Base-by-base conservation (phyloP, 2,888 invertebrate genomes). In the Lapara coniferarum region DNA sequence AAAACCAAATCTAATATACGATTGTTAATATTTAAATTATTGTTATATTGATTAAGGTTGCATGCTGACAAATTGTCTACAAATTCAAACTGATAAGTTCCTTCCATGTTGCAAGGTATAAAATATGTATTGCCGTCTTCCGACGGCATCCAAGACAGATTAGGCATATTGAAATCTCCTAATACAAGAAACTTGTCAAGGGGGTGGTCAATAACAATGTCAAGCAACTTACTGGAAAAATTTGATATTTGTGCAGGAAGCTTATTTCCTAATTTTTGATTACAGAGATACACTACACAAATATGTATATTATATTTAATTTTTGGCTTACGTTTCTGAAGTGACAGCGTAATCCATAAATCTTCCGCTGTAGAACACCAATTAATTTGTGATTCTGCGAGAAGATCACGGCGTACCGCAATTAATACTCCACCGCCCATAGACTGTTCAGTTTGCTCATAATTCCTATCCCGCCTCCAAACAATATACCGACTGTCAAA, bases 271-370 rank as follows among this genome's bases (percentile, higher is more conserved):
- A 53, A 53, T 8, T 53, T 14, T n/a, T 53, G 53, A 53, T 53
- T 53, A 53, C 53, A 53, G 4, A 25, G 2, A 25, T 25, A 25
- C 25, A 2, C 25, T 25, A 25, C 25, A 25, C 25, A 25, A 25
- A 25, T 25, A 25, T 25, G 25, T 25, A 25, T 25, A 25, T 25
- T 25, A 25, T 25, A 25, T 2, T 25, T 25, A 53, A 53, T 53
- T 53, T 53, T 53, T 8, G 53, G 53, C 53, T 53, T 53, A 53
- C 53, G 53, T 53, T 53, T 53, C 16, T 53, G 53, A n/a, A 53
- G 53, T 14, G 14, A 53, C 1, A 53, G 53, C 53, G 53, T 53
- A 53, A 53, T 53, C 53, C 53, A 53, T n/a, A 53, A n/a, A n/a
- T 53, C 53, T n/a, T 53, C 53, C 4, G 53, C 53, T n/a, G 53